Evolutionary conservation across 1,140 invertebrate genomes (phyloP).

Genomic region (Hylaeus anthracinus): DNA sequence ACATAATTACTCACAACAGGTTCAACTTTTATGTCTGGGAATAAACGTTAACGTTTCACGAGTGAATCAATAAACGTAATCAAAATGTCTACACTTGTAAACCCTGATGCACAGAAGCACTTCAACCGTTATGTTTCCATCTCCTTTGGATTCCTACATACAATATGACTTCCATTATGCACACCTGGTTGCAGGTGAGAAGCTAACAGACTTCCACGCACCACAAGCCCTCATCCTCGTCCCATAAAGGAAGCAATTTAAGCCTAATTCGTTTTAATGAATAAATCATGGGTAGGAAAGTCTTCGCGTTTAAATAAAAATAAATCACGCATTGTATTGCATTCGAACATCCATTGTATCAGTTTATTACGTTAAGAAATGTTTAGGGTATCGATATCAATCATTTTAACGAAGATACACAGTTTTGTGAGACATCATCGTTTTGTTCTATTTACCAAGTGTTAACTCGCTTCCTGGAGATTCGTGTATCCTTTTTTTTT

Average conservation of each 20-base stretch:
- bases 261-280: constrained; percentile 15
- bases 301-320: no score
- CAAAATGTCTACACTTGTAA: not conserved
- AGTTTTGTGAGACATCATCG: not conserved
- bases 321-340: no score
- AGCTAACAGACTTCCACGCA: not conserved
- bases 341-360: no score
- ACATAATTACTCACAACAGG: no score
- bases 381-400: no score
- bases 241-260: not conserved
- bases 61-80: not conserved
- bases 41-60: no score
- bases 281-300: no score
- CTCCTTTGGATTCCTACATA: no score
- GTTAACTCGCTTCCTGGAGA: not conserved
- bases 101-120: no score
- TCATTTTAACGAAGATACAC: not conserved
- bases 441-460: constrained; percentile 14
- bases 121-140: no score
- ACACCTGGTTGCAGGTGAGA: not conserved
- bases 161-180: not conserved
- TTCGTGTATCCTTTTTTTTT: not conserved
- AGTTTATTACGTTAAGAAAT: no score
- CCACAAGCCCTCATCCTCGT: not conserved
- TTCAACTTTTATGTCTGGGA: no score